Evolutionary conservation across 2,797 vertebrate species (phyloP), one percentile per base, ranked within the genome.

Genomic region (Leptoclinus maculatus): DNA sequence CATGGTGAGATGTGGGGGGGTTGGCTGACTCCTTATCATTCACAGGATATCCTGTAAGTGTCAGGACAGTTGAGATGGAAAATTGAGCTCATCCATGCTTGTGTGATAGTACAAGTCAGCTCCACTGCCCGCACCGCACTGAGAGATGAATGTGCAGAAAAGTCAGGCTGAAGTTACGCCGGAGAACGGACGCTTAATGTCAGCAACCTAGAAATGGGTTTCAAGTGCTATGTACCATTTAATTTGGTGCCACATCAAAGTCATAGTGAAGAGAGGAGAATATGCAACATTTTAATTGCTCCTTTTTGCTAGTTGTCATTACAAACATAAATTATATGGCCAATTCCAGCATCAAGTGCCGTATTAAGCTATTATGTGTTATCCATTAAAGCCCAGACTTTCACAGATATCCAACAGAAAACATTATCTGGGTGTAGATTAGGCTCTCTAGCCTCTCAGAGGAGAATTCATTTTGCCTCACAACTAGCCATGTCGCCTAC

Each of bases 61-160:
- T 93, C 89, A 73, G 84, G 91, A 83, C 87, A 81, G 86, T 88
- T 84, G 83, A 92, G 87, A 88, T 89, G 89, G 91, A 92, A 93
- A 91, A 93, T 91, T 92, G 86, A 92, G 87, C 91, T 89, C 85
- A 85, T 76, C 78, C 87, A 87, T 76, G 91, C 91, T 84, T 88
- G 82, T 72, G 82, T 87, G 80, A 88, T 85, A 11, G 84, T 84
- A 91, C 88, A 83, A 81, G 90, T 77, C 84, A 58, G 82, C 78
- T 56, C 70, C 3, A 41, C 72, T 57, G 73, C 64, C 62, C 10
- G 14, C 17, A 8, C 64, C 2, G 41, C 66, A 2, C 63, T 1
- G 1, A 51, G 51, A 86, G 76, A 92, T 88, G 90, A 89, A 90
- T 88, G 66, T 89, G 87, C 84, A 91, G 89, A 82, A 89, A 85